These are phyloP conservation scores for Lithosia quadra DNA, from an alignment of 2,888 invertebrate species.

Conservation along the genomic window DNA sequence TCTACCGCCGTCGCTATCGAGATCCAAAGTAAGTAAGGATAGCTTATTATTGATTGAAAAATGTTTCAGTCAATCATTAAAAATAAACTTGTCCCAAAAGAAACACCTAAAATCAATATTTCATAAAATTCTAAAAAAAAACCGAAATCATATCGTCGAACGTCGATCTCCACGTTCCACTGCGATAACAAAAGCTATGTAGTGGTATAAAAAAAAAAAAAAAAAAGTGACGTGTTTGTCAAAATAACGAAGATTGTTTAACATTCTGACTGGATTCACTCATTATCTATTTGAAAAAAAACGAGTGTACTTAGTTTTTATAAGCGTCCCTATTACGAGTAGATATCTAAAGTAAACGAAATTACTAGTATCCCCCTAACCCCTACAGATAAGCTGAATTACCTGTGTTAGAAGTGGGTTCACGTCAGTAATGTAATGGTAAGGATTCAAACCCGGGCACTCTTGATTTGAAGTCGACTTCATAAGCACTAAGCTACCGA, in stretches of 20 bases:
- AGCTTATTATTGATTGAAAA: neutral
- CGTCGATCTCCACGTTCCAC: neutral
- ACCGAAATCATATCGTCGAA: neutral
- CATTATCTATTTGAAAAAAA: too few relatives aligned
- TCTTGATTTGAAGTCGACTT: too few relatives aligned
- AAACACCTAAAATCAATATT: neutral
- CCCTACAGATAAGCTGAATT: neutral
- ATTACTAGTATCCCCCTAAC: neutral
- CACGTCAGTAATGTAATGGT: neutral
- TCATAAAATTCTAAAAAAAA: neutral
- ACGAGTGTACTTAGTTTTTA: neutral
- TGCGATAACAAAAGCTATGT: slow-evolving; percentile 4
- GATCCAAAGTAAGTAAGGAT: too few relatives aligned
- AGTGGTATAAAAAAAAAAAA: neutral
- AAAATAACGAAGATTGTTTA: neutral
- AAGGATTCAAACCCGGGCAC: neutral
- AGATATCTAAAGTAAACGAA: too few relatives aligned
- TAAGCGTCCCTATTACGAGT: too few relatives aligned
- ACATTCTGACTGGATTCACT: neutral
- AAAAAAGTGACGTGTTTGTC: neutral
- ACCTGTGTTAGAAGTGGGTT: neutral
- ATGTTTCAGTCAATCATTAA: neutral
- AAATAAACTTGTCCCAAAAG: neutral
- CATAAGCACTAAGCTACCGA: too few relatives aligned
- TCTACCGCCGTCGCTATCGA: too few relatives aligned